Evolutionary conservation across 2,113 vertebrate genomes (phyloP).

Genomic region (Barnardius zonarius): DNA sequence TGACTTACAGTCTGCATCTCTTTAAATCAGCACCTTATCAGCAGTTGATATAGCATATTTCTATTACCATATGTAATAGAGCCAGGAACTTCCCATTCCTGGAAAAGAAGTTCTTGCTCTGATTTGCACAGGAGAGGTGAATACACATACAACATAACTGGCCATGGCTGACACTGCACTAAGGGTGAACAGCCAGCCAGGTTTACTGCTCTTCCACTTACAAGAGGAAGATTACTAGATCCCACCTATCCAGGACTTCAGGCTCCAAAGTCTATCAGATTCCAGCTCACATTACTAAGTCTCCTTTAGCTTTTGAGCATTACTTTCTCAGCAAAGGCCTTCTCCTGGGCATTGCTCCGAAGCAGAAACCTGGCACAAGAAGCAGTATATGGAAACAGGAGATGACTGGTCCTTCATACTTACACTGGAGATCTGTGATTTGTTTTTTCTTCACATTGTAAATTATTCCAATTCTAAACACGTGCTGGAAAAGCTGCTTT

Average conservation of each 20-base stretch:
- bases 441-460: slow-evolving; percentile 45
- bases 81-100: not conserved
- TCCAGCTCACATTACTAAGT: not conserved
- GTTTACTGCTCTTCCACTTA: not conserved
- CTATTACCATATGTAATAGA: not conserved
- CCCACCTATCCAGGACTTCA: not conserved
- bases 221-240: not conserved
- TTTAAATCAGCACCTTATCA: not conserved
- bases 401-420: not conserved
- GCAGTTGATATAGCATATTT: not conserved
- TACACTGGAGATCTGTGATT: not conserved
- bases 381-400: not conserved
- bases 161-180: not conserved
- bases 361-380: not conserved
- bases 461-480: slow-evolving; percentile 59
- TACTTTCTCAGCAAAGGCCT: not conserved
- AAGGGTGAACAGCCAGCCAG: not conserved
- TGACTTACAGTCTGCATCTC: not conserved
- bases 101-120: not conserved
- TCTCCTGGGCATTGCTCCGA: not conserved
- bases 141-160: not conserved
- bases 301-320: not conserved
- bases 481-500: slow-evolving; percentile 57
- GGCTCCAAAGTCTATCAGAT: not conserved
- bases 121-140: not conserved